Conservation (phyloP, 2,797 vertebrate genomes). For the Falco cherrug region DNA sequence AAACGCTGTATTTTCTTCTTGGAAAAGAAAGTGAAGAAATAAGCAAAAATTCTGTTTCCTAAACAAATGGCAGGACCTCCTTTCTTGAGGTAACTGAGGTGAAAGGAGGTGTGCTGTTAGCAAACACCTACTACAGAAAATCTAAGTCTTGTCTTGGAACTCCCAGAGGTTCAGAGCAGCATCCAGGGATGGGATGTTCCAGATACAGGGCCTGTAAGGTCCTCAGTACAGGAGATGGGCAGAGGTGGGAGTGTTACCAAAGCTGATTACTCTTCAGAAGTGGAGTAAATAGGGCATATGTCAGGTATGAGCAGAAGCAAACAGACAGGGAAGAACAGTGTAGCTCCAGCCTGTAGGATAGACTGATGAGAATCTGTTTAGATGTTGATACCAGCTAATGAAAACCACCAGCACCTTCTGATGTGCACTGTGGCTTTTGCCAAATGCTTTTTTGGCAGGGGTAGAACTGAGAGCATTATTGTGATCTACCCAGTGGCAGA, state of each 20-base stretch:
- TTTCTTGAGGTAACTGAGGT: neutral
- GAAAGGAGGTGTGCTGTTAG: neutral
- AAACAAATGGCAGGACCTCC: neutral
- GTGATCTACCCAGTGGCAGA: neutral
- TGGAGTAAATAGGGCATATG: neutral
- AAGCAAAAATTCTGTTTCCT: neutral
- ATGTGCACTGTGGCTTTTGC: neutral
- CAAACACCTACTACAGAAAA: neutral
- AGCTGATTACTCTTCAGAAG: neutral
- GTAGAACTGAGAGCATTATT: neutral
- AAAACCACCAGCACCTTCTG: constrained; percentile 2
- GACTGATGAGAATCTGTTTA: neutral
- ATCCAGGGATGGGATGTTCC: neutral
- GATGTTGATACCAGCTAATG: neutral
- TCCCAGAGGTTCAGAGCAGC: neutral
- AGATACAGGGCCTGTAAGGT: neutral
- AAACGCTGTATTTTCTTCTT: neutral
- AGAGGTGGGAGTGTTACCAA: neutral
- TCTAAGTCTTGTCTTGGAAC: neutral
- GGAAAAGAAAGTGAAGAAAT: neutral
- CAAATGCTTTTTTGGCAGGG: constrained; percentile 16
- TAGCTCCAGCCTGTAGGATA: neutral
- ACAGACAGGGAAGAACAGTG: neutral
- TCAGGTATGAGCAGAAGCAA: neutral
- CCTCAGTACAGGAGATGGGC: neutral